Evolutionary conservation across 2,888 invertebrate species (phyloP).

Genomic region (Eulithis testata): DNA sequence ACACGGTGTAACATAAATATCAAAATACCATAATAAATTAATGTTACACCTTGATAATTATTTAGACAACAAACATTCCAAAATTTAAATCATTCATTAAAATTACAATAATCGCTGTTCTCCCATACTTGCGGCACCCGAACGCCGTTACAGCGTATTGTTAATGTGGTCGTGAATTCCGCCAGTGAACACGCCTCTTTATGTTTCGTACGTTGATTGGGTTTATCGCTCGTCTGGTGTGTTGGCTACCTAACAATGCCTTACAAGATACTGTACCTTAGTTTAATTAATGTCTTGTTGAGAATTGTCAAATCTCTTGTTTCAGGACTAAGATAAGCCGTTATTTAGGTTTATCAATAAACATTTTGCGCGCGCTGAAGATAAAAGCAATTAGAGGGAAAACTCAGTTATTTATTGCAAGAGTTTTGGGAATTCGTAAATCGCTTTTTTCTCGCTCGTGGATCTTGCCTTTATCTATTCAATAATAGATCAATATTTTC

Average conservation of each 20-base stretch:
- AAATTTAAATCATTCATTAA: background rate
- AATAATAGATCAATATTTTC: background rate
- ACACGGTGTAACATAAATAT: too few relatives aligned
- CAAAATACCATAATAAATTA: too few relatives aligned
- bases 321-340: conserved; percentile 24
- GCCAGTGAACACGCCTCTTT: conserved; percentile 66
- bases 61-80: background rate
- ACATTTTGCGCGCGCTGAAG: conserved; percentile 2
- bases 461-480: background rate
- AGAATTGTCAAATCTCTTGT: conserved; percentile 39
- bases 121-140: conserved; percentile 46
- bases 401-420: conserved; percentile 2
- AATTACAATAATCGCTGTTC: conserved; percentile 29
- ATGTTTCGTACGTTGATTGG: conserved; percentile 75
- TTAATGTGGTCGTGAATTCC: conserved; percentile 68
- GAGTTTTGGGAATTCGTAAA: conserved; percentile 2
- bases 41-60: too few relatives aligned
- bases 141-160: conserved; percentile 60
- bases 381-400: conserved; percentile 16
- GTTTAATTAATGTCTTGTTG: conserved; percentile 40
- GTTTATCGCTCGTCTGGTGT: conserved; percentile 64
- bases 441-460: conserved; percentile 31
- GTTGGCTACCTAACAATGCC: conserved; percentile 39
- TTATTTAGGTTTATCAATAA: conserved; percentile 7
- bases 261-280: conserved; percentile 30